phyloP scores from a whole-genome alignment of 2,797 vertebrate species.

The Brachyrhaphis roseni region DNA sequence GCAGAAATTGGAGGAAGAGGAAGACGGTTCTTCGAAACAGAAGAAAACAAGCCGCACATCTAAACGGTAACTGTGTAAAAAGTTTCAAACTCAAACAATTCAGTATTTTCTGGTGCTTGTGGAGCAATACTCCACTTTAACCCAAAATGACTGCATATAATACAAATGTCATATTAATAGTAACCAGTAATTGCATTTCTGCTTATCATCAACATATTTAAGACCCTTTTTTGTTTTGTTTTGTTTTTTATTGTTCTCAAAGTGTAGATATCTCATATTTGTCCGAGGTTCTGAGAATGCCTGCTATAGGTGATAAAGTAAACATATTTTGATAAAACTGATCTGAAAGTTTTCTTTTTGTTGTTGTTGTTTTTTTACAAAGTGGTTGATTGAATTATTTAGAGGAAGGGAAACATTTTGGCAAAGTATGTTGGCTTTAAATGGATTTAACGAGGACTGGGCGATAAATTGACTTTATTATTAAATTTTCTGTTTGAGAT shows the following conservation, averaged over 20 bases:
- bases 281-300: background rate
- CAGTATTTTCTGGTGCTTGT: background rate
- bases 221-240: background rate
- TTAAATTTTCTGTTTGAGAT: too few species aligned
- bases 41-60: constrained; percentile 38
- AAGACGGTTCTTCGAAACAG: constrained; percentile 42
- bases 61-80: constrained; percentile 46
- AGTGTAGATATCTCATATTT: background rate
- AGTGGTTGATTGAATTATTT: background rate
- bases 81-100: background rate
- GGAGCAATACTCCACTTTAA: background rate
- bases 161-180: background rate
- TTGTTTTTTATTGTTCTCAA: background rate
- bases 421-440: background rate
- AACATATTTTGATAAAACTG: background rate
- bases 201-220: background rate
- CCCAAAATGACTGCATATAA: background rate
- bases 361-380: background rate
- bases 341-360: background rate
- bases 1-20: constrained; percentile 60
- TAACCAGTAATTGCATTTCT: background rate
- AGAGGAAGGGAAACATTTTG: background rate
- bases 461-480: too few species aligned
- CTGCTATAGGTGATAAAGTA: background rate
- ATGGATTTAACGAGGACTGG: background rate